Percentiles rank a stretch among this genome's conserved stretches.
Evolutionary conservation across 2,888 invertebrate genomes (phyloP).

Genomic region (Pyrrhosoma nymphula): DNA sequence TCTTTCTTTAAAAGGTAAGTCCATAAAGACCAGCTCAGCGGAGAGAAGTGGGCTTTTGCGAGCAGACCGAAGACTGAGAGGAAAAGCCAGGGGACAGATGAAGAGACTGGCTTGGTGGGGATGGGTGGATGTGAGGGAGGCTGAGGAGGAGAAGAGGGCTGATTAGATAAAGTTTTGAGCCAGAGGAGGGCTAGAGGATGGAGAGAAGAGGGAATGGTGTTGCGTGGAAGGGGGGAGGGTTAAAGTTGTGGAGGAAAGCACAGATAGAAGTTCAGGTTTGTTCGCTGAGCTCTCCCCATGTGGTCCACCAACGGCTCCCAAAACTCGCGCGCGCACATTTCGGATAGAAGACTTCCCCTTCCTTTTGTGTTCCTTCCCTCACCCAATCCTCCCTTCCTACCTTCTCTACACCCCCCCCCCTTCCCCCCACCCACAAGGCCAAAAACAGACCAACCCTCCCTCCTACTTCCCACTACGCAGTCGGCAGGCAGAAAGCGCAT

Average conservation of each 20-base stretch:
- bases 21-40: slow-evolving; percentile 30
- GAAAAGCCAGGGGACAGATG: not conserved
- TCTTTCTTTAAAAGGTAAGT: slow-evolving; percentile 51
- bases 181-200: not conserved
- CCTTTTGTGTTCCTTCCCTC: not conserved
- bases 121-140: not conserved
- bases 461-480: not conserved
- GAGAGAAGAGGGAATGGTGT: not conserved
- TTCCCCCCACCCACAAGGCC: no score
- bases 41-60: slow-evolving; percentile 42
- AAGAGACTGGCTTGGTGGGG: not conserved
- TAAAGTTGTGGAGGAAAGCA: not conserved
- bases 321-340: not conserved
- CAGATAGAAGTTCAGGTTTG: slow-evolving; percentile 27
- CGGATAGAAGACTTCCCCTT: not conserved
- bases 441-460: not conserved
- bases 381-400: not conserved
- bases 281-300: slow-evolving; percentile 44
- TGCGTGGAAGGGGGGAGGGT: not conserved
- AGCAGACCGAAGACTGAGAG: not conserved
- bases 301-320: slow-evolving; percentile 30
- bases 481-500: not conserved
- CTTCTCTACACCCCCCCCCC: no score
- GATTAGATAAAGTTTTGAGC: slow-evolving; percentile 60
- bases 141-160: not conserved